Conservation (phyloP, 2,113 vertebrate genomes). For the Cryptomyrus ogoouensis region DNA sequence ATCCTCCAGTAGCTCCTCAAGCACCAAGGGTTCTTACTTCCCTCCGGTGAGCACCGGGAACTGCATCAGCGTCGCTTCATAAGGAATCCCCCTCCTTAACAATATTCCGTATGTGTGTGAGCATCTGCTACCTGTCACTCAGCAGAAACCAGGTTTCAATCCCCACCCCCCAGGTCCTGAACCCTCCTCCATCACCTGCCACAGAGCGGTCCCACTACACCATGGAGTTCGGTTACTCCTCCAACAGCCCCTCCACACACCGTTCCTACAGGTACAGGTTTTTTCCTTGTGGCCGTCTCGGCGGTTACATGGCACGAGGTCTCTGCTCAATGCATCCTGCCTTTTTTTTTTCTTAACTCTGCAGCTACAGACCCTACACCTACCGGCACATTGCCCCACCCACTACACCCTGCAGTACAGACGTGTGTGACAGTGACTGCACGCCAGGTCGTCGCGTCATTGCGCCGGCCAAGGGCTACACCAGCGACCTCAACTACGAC, state of each 20-base stretch:
- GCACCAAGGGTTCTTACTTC: slow-evolving; percentile 93
- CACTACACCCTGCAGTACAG: slow-evolving; percentile 93
- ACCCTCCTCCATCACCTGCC: slow-evolving; percentile 91
- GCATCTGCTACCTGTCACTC: not conserved
- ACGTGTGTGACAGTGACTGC: slow-evolving; percentile 96
- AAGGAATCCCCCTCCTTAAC: not conserved
- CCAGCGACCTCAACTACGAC: slow-evolving; percentile 94
- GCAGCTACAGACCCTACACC: slow-evolving; percentile 86
- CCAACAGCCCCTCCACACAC: slow-evolving; percentile 93
- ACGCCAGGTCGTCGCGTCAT: slow-evolving; percentile 74
- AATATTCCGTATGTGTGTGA: not conserved
- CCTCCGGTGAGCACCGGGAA: slow-evolving; percentile 72
- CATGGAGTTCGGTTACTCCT: slow-evolving; percentile 93
- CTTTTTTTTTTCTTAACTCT: not conserved
- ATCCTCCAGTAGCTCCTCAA: slow-evolving; percentile 94
- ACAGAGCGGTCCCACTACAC: slow-evolving; percentile 94
- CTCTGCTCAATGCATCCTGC: not conserved
- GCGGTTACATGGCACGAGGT: not conserved
- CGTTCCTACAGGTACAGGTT: slow-evolving; percentile 84
- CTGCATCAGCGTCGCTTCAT: not conserved
- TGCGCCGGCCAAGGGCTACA: slow-evolving; percentile 74
- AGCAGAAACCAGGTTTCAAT: not conserved
- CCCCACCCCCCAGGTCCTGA: slow-evolving; percentile 73
- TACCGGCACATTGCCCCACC: slow-evolving; percentile 94
- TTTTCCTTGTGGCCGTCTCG: not conserved